A percentile compares a stretch with the other conserved stretches of the same genome.
phyloP scores from a whole-genome alignment of 2,888 invertebrate species.

The Lomographa bimaculata region DNA sequence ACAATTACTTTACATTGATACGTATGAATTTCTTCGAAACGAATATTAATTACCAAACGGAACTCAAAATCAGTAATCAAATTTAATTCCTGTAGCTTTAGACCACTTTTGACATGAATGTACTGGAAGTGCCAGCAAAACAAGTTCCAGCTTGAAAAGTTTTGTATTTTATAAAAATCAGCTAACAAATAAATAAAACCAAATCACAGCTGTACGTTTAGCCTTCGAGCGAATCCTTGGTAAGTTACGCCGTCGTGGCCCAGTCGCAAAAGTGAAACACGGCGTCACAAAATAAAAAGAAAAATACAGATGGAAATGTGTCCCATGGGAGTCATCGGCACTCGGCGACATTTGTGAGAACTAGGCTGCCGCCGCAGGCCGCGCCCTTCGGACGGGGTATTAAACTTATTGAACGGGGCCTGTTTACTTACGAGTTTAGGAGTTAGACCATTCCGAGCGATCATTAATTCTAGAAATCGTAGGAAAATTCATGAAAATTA shows the following conservation, averaged over 20 bases:
- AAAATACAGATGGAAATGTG: conserved; percentile 21
- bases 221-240: conserved; percentile 9
- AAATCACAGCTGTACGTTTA: no score
- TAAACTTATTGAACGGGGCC: conserved; percentile 1
- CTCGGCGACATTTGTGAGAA: conserved; percentile 21
- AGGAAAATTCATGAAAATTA: conserved; percentile 2
- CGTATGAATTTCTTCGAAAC: no score
- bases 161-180: no score
- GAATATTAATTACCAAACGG: no score
- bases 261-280: conserved; percentile 12
- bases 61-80: no score
- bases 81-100: no score
- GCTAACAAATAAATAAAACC: no score
- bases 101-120: no score
- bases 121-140: no score
- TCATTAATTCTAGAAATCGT: conserved; percentile 6
- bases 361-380: conserved; percentile 1
- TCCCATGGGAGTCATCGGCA: conserved; percentile 21
- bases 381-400: neutral
- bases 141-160: no score
- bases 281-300: conserved; percentile 17
- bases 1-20: no score
- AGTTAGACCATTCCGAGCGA: conserved; percentile 8
- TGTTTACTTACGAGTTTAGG: neutral
- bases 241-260: conserved; percentile 15